Evolutionary conservation across 2,113 vertebrate species (phyloP).

Genomic region (Donacobius atricapilla): DNA sequence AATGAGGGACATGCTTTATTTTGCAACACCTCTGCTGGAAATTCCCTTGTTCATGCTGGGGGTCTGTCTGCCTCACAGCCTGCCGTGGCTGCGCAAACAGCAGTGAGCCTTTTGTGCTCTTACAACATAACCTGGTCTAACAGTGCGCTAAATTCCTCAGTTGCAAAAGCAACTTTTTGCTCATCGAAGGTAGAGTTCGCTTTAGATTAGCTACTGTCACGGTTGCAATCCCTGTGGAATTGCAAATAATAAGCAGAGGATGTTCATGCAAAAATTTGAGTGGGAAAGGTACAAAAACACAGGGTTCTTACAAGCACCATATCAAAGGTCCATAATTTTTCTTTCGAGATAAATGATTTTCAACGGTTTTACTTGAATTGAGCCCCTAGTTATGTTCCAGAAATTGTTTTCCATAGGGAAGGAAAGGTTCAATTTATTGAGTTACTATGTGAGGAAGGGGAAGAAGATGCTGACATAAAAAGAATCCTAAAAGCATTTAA

Average conservation of each 20-base stretch:
- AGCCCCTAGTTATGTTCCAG: neutral
- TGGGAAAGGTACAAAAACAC: neutral
- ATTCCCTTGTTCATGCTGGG: neutral
- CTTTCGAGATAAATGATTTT: neutral
- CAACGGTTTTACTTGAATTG: neutral
- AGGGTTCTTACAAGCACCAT: neutral
- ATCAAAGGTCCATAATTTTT: neutral
- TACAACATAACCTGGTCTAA: neutral
- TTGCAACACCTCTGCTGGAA: neutral
- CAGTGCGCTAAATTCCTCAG: neutral
- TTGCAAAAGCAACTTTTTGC: neutral
- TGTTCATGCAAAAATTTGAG: neutral
- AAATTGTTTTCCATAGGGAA: neutral
- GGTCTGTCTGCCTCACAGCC: neutral
- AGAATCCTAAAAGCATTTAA: neutral
- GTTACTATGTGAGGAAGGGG: neutral
- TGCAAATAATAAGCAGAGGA: neutral
- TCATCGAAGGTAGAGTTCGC: neutral
- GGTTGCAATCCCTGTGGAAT: rapidly evolving
- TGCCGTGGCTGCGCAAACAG: neutral
- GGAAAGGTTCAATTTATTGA: neutral
- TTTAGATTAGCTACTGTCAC: neutral
- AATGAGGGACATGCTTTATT: neutral
- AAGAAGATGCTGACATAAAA: neutral
- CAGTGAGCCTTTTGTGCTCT: neutral